A percentile compares a stretch with the other conserved stretches of the same genome.
Evolutionary conservation across 2,888 invertebrate genomes (phyloP).

Genomic region (Cabera pusaria): DNA sequence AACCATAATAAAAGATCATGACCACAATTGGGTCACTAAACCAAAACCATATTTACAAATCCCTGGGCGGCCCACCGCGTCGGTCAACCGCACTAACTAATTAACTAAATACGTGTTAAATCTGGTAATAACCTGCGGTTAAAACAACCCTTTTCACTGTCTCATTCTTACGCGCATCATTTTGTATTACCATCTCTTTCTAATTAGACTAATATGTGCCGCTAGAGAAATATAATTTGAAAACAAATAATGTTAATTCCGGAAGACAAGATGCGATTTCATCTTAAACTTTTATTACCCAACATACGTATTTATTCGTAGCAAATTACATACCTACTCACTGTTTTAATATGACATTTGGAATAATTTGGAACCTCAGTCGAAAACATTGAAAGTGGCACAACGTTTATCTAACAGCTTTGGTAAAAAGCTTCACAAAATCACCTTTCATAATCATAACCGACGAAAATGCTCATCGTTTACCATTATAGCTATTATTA

Average conservation of each 20-base stretch:
- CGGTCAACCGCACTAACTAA: slow-evolving; percentile 80
- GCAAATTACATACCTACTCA: too few relatives aligned
- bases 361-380: too few relatives aligned
- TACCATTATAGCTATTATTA: slow-evolving; percentile 79
- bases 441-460: slow-evolving; percentile 31
- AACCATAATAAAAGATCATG: slow-evolving; percentile 30
- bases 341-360: too few relatives aligned
- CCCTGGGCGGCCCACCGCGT: slow-evolving; percentile 55
- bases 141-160: slow-evolving; percentile 57
- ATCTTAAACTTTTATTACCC: too few relatives aligned
- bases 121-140: slow-evolving; percentile 79
- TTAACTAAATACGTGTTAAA: slow-evolving; percentile 81
- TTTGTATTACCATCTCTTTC: slow-evolving; percentile 44
- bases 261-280: too few relatives aligned
- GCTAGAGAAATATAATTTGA: too few relatives aligned
- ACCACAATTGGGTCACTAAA: slow-evolving; percentile 69
- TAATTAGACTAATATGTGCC: slow-evolving; percentile 19
- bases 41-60: slow-evolving; percentile 72
- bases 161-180: slow-evolving; percentile 51
- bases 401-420: too few relatives aligned
- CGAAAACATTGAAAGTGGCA: too few relatives aligned
- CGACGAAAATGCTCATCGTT: slow-evolving; percentile 62
- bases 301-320: too few relatives aligned
- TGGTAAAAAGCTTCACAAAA: slow-evolving; percentile 31
- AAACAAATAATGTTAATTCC: too few relatives aligned